A percentile compares a stretch with the other conserved stretches of the same genome.
These are phyloP conservation scores for Dolichopus griseipennis DNA, from an alignment of 2,888 invertebrate species.

Conservation along the genomic window DNA sequence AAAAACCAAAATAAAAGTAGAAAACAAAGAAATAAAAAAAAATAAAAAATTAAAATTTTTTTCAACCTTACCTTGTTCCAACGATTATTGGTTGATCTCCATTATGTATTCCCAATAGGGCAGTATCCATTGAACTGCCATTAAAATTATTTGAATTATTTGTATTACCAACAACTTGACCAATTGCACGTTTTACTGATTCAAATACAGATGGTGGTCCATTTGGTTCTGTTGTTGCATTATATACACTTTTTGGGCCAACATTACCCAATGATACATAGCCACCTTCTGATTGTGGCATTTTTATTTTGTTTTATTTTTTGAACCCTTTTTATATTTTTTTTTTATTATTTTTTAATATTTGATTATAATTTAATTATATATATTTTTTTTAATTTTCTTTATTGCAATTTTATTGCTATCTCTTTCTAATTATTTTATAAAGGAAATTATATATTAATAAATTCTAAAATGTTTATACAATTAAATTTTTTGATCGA, in stretches of 20 bases:
- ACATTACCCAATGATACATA: constrained; percentile 41
- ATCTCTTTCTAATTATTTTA: no score
- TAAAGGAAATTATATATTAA: no score
- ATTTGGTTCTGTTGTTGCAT: constrained; percentile 43
- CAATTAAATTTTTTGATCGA: no score
- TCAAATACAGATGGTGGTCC: constrained; percentile 41
- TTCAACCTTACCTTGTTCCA: constrained; percentile 40
- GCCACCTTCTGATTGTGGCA: constrained; percentile 44
- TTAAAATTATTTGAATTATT: constrained; percentile 22
- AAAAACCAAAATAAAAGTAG: not conserved
- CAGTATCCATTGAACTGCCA: constrained; percentile 28
- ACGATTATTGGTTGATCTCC: constrained; percentile 38
- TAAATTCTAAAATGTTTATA: no score
- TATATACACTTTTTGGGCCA: constrained; percentile 38
- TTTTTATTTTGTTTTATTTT: constrained; percentile 22
- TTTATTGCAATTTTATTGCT: no score
- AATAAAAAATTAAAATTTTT: constrained; percentile 2
- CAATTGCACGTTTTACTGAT: constrained; percentile 41
- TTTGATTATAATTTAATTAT: no score
- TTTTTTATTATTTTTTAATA: no score
- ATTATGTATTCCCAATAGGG: constrained; percentile 34
- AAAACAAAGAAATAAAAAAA: not conserved
- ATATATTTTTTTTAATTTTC: no score
- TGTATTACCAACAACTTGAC: constrained; percentile 39
- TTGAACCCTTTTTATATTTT: not conserved